Conservation (phyloP, 2,888 invertebrate genomes). For the Tridacna gigas region DNA sequence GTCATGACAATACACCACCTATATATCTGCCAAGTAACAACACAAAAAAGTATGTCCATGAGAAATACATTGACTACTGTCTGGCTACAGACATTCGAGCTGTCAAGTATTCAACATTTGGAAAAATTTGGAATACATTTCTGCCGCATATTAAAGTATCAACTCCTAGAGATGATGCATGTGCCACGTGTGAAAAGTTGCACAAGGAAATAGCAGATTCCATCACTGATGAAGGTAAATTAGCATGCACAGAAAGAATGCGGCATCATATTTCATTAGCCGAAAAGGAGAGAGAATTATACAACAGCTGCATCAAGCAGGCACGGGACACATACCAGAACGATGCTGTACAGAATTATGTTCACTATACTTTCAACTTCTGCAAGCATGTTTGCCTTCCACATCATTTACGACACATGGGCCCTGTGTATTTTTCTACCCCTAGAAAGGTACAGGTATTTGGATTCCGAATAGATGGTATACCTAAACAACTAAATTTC, state of each 20-base stretch:
- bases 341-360: not conserved
- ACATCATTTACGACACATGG: constrained; percentile 34
- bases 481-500: constrained; percentile 43
- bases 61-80: not conserved
- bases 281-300: constrained; percentile 12
- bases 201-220: not conserved
- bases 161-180: constrained; percentile 5
- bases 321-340: constrained; percentile 15
- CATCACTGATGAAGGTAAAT: not conserved
- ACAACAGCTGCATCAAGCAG: constrained; percentile 14
- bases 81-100: not conserved
- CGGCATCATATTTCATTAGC: constrained; percentile 1
- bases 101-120: not conserved
- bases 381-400: constrained; percentile 28
- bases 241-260: not conserved
- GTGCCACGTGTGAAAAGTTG: constrained; percentile 8
- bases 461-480: constrained; percentile 50
- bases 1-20: not conserved
- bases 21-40: not conserved
- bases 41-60: constrained; percentile 4
- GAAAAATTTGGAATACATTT: not conserved
- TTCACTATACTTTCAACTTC: constrained; percentile 49
- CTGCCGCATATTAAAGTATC: not conserved
- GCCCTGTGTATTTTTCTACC: constrained; percentile 39
- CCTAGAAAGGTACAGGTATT: constrained; percentile 52